Conservation (phyloP, 2,113 vertebrate genomes). For the Caranx melampygus region DNA sequence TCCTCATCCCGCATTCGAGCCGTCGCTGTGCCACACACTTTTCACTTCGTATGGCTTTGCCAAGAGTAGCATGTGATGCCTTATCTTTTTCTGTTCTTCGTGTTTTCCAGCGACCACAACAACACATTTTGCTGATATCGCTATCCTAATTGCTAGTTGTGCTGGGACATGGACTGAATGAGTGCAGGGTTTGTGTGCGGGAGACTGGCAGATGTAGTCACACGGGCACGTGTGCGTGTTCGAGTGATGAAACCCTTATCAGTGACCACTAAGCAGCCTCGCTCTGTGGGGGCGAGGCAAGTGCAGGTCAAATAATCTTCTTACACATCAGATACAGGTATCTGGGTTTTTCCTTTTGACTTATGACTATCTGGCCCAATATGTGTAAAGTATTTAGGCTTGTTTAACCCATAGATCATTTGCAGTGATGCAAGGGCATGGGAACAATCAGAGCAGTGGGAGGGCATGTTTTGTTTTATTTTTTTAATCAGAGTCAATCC, state of each 20-base stretch:
- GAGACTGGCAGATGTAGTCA: conserved; percentile 41
- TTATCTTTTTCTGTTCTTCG: conserved; percentile 72
- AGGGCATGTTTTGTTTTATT: conserved; percentile 35
- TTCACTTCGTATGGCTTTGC: conserved; percentile 76
- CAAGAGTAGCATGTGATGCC: conserved; percentile 80
- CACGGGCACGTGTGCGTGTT: conserved; percentile 41
- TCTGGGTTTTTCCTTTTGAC: conserved; percentile 37
- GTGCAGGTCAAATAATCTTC: conserved; percentile 40
- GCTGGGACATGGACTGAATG: conserved; percentile 69
- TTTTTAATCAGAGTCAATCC: conserved; percentile 25
- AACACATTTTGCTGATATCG: conserved; percentile 65
- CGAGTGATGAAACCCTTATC: conserved; percentile 44
- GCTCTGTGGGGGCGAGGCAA: conserved; percentile 10
- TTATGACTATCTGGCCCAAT: conserved; percentile 52
- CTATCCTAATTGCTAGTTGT: conserved; percentile 69
- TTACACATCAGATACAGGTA: conserved; percentile 27
- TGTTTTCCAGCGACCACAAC: conserved; percentile 65
- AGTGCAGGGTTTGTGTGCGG: conserved; percentile 61
- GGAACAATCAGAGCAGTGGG: conserved; percentile 24
- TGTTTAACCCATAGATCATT: conserved; percentile 33
- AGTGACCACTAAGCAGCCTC: conserved; percentile 10
- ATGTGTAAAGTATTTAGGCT: conserved; percentile 15
- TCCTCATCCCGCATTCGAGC: conserved; percentile 70
- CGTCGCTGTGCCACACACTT: conserved; percentile 69
- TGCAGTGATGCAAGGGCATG: conserved; percentile 26